These are phyloP conservation scores for Pangasianodon hypophthalmus DNA, from an alignment of 2,113 vertebrate species.

Conservation along the genomic window DNA sequence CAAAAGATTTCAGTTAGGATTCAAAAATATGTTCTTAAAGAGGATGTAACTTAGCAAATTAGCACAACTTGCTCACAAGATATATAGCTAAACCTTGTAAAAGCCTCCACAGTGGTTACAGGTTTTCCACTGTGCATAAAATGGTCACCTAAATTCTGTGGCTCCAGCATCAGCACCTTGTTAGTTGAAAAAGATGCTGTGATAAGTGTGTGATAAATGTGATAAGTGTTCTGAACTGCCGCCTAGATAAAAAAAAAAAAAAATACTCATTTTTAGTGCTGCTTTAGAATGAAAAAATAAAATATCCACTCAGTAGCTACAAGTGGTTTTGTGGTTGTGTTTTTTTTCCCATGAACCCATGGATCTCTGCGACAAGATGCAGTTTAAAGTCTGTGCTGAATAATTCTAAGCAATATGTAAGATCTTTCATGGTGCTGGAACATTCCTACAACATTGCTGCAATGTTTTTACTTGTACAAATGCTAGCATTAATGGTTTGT, in stretches of 20 bases:
- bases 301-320: not conserved
- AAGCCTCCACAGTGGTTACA: not conserved
- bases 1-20: too few relatives aligned
- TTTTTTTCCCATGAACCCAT: not conserved
- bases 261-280: not conserved
- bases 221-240: not conserved
- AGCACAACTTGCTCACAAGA: too few relatives aligned
- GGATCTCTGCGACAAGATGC: too few relatives aligned
- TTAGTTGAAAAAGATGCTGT: not conserved
- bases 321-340: not conserved
- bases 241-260: not conserved
- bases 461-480: not conserved
- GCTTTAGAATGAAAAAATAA: not conserved
- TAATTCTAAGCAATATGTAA: not conserved
- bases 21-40: too few relatives aligned
- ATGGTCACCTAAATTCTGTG: not conserved
- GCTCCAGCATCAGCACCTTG: not conserved
- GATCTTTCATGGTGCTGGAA: not conserved
- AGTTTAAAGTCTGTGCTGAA: not conserved
- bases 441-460: not conserved
- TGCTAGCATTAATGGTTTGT: not conserved
- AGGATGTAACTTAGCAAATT: too few relatives aligned
- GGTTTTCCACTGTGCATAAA: not conserved
- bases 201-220: not conserved
- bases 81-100: not conserved